Evolutionary conservation across 2,113 vertebrate genomes (phyloP), one percentile per base, ranked within the genome.

Genomic region (Amia ocellicauda): DNA sequence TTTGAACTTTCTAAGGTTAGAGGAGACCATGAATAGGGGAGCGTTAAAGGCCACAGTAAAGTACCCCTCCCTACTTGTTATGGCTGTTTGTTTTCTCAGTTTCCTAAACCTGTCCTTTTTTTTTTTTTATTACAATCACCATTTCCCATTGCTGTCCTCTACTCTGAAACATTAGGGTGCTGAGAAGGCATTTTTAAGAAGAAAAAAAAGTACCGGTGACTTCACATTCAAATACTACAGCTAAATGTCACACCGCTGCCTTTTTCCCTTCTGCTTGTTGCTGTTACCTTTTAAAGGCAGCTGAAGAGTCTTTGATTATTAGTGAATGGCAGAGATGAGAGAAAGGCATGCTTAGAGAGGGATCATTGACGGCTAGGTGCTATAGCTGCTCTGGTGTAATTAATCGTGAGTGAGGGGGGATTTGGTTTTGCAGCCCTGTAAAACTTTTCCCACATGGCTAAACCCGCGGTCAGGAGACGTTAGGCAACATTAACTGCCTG

Each of bases 401-500:
- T 96, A 95, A 94, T 90, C 85, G 89, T 85, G 88, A 90, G 91
- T 77, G 84, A 91, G 86, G 79, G 78, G 85, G 82, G 86, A 86
- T 84, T 85, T 81, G 84, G 84, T 89, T 87, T 87, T 84, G 84
- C 84, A 88, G 89, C 80, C 85, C 85, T 50, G 64, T 86, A 89
- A 87, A 91, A 92, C 84, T 87, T 93, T 89, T 95, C 93, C 92
- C 93, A 86, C 81, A 86, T 88, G 93, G 90, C 91, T 89, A 85
- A 94, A 93, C 90, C 83, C 80, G 77, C 72, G 81, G 93, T 94
- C 94, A 94, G 88, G 81, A 92, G 90, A 92, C 69, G 89, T 92
- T 92, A 90, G 90, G 89, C 91, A 89, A 93, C 90, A 91, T 94
- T 94, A 95, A 94, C 90, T 87, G 91, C 80, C 87, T 85, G 83